Conservation (phyloP, 1,140 invertebrate species). For the Epicauta chinensis region DNA sequence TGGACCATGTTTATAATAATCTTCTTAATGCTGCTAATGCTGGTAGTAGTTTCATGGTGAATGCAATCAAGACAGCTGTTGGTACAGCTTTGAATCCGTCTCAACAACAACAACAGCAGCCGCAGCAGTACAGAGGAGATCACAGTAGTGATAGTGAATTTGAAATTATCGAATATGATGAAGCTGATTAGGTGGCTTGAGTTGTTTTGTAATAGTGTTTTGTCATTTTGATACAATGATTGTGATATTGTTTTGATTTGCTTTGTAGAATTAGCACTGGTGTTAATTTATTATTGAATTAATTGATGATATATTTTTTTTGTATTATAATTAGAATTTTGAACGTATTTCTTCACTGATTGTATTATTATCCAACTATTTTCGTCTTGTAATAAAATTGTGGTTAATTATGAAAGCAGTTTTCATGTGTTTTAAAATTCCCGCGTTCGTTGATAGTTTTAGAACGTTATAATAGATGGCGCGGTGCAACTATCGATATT, state of each 20-base stretch:
- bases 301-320: too few relatives aligned
- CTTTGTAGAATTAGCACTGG: neutral
- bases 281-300: neutral
- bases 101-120: neutral
- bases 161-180: slow-evolving; percentile 32
- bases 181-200: slow-evolving; percentile 11
- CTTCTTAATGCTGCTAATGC: slow-evolving; percentile 7
- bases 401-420: too few relatives aligned
- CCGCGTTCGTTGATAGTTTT: too few relatives aligned
- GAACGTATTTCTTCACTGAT: too few relatives aligned
- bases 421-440: too few relatives aligned
- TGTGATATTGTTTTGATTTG: slow-evolving; percentile 18
- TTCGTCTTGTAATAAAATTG: too few relatives aligned
- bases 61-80: slow-evolving; percentile 11
- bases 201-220: neutral
- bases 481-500: too few relatives aligned
- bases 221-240: neutral
- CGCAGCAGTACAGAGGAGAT: slow-evolving; percentile 14
- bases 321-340: too few relatives aligned
- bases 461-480: too few relatives aligned
- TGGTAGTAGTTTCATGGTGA: slow-evolving; percentile 20
- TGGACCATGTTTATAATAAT: slow-evolving; percentile 17
- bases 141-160: slow-evolving; percentile 35
- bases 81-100: neutral
- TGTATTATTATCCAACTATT: too few relatives aligned